Evolutionary conservation across 2,888 invertebrate species (phyloP), one percentile per base, ranked within the genome.

Genomic region (Philopedon plagiatum): DNA sequence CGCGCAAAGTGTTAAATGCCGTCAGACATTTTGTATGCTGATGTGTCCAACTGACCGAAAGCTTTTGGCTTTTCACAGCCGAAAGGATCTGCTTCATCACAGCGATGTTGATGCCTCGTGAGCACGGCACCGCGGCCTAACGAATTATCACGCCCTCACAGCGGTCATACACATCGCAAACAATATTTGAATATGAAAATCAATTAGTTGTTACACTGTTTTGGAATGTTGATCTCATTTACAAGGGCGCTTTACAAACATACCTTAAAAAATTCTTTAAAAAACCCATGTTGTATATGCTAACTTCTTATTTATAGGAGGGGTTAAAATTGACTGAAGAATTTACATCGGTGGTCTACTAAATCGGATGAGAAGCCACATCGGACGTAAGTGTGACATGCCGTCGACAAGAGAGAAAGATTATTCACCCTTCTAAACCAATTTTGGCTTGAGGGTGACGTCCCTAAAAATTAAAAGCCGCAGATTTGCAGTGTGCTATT

Each of bases 381-480:
- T 68, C 73, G 56, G 63, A 66, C 71, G 74, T 74, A 75, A 76
- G 69, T 72, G 66, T 74, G 74, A 73, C 77, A 76, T 75, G 74
- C 67, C 66, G 73, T 56, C 77, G 67, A 68, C 78, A 76, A 76
- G 80, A 81, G 78, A 77, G 75, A 79, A 78, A 84, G 82, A 85
- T 85, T 85, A 85, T 85, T 85, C 85, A 85, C 85, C 85, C 85
- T 85, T 84, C 83, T 81, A 79, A 79, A 80, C 78, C 79, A 76
- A 81, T 80, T 81, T 78, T 79, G 79, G 82, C 83, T 82, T 80
- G 81, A 79, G 83, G 84, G 85, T 83, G 81, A 82, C 84, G 82
- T 84, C 84, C 85, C 85, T 84, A 84, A 85, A 85, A 85, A 85
- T 85, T 85, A 85, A 85, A 84, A 85, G 84, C 84, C 85, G 80